phyloP scores from a whole-genome alignment of 2,797 vertebrate genomes.

The Bradypodion ventrale region DNA sequence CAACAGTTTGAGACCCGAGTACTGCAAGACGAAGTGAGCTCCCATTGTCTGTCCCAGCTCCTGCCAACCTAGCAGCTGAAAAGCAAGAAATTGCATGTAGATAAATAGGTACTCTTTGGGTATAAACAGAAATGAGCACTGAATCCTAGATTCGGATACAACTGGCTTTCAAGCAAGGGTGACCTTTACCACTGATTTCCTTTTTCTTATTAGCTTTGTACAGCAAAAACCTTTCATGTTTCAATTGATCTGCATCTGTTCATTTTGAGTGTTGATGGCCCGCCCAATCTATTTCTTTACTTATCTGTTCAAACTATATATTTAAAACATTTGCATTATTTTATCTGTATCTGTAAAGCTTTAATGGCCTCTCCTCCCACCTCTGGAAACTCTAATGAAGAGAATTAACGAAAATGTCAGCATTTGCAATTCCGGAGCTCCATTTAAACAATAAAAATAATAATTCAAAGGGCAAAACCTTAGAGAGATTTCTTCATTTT shows the following conservation, averaged over 20 bases:
- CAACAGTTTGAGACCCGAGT: no score
- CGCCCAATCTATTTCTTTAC: slow-evolving; percentile 10
- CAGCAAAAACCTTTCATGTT: slow-evolving; percentile 65
- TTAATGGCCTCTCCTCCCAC: slow-evolving; percentile 13
- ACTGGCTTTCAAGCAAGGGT: no score
- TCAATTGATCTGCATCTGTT: slow-evolving; percentile 56
- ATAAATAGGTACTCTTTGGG: no score
- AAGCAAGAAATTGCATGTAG: no score
- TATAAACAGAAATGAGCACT: no score
- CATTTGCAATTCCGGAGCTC: slow-evolving; percentile 81
- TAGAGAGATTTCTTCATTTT: slow-evolving; percentile 82
- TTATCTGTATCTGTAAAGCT: slow-evolving; percentile 2
- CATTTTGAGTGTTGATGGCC: slow-evolving; percentile 52
- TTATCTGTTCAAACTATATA: slow-evolving; percentile 10
- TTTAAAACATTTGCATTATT: slow-evolving; percentile 6
- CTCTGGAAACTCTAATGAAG: slow-evolving; percentile 76
- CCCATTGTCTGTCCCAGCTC: no score
- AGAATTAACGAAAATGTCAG: slow-evolving; percentile 81
- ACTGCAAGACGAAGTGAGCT: no score
- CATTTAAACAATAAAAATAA: slow-evolving; percentile 84
- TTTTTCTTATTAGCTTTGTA: slow-evolving; percentile 53
- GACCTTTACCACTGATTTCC: background rate
- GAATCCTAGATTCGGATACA: no score
- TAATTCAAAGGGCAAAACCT: slow-evolving; percentile 86
- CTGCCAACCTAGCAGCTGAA: no score